phyloP scores from a whole-genome alignment of 1,140 invertebrate genomes.

The Maniola jurtina region DNA sequence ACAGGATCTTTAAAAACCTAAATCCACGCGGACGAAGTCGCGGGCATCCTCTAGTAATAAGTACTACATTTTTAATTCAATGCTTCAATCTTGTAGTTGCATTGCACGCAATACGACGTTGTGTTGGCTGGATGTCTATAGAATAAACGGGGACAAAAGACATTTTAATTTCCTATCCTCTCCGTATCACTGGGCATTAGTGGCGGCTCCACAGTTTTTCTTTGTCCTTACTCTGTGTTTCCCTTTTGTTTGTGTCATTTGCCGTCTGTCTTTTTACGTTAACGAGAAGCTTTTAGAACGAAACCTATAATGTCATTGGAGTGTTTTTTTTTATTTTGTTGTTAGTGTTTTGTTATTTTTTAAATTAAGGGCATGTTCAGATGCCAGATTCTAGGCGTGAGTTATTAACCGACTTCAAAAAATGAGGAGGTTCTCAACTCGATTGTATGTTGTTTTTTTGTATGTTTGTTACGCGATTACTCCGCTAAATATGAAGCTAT shows the following conservation, averaged over 20 bases:
- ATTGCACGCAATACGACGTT: conserved; percentile 57
- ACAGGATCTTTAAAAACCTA: too few species aligned
- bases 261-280: conserved; percentile 11
- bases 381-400: too few species aligned
- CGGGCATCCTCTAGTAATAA: too few species aligned
- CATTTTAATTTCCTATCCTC: conserved; percentile 59
- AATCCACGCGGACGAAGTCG: too few species aligned
- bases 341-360: too few species aligned
- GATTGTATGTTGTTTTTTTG: too few species aligned
- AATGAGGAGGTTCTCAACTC: too few species aligned
- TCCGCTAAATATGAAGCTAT: too few species aligned
- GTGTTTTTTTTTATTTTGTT: background rate
- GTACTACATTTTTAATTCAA: conserved; percentile 70
- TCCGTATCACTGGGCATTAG: conserved; percentile 20
- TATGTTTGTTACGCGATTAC: too few species aligned
- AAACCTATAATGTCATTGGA: conserved; percentile 2
- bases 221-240: conserved; percentile 13
- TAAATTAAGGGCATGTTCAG: too few species aligned
- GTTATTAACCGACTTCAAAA: too few species aligned
- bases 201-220: conserved; percentile 9
- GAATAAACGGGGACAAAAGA: conserved; percentile 53
- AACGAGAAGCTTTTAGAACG: conserved; percentile 14
- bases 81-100: conserved; percentile 64
- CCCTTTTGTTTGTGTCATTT: conserved; percentile 14
- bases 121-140: conserved; percentile 55